Conservation (phyloP, 2,888 invertebrate genomes). For the Stramonita haemastoma region DNA sequence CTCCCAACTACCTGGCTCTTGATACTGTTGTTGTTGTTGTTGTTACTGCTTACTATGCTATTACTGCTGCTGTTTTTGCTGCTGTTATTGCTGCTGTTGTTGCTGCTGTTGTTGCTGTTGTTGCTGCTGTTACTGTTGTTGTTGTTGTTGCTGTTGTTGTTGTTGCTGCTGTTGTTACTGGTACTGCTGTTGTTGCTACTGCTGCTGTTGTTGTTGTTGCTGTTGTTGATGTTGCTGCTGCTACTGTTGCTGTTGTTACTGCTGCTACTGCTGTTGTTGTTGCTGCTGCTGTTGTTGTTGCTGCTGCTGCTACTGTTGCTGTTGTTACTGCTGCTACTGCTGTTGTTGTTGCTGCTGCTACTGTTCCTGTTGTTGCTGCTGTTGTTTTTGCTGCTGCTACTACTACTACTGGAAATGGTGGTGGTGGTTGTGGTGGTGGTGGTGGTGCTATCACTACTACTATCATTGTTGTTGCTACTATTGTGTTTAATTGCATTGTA, state of each 20-base stretch:
- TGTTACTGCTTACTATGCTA: neutral
- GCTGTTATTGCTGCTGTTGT: constrained; percentile 1
- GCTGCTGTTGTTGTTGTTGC: neutral
- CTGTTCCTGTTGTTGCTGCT: no score
- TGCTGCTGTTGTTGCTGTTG: constrained; percentile 14
- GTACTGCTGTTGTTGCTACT: neutral
- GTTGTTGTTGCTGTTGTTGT: neutral
- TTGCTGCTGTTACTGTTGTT: neutral
- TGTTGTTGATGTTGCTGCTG: no score
- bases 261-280: no score
- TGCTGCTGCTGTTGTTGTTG: no score
- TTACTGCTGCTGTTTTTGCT: constrained; percentile 10
- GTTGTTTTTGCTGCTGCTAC: neutral
- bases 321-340: no score
- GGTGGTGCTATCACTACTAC: neutral
- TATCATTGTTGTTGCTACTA: neutral
- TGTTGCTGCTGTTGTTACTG: neutral
- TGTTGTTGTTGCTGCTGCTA: no score
- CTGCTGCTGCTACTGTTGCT: no score
- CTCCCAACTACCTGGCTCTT: neutral
- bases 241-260: no score
- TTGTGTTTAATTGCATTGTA: no score
- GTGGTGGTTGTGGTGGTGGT: no score
- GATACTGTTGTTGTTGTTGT: constrained; percentile 2
- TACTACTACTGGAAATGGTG: neutral